Base-by-base conservation (phyloP, 35 echinoderm and acorn worm genomes). In the Lytechinus pictus region DNA sequence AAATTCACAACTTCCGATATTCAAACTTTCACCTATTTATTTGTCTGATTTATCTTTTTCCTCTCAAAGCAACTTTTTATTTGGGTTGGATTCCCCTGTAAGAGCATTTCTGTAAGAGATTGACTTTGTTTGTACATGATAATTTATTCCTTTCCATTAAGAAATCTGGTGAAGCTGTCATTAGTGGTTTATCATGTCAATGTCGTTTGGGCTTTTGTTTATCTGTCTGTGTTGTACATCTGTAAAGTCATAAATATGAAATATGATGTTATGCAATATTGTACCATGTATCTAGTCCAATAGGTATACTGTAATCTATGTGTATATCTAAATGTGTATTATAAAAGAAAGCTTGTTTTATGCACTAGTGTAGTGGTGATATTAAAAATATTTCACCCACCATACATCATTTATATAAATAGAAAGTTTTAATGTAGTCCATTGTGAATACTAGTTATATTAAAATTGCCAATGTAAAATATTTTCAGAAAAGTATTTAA, bases 181-280 rank as follows among this genome's bases (percentile, higher is more conserved):
- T 79, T 79, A 6, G 8, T n/a, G 21, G 7, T 7, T 24, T 79
- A 79, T 79, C 21, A n/a, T n/a, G 4, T 79, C 66, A 79, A 19
- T n/a, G 19, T 79, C 7, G 19, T 79, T 79, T 79, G 19, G 16
- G 66, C 19, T 79, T 79, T 79, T 79, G 66, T 79, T 79, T 12
- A 21, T 14, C 16, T 79, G 66, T 79, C 19, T 79, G 66, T 79
- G 66, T 4, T 79, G 19, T 79, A 79, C 66, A 79, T 79, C n/a
- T 24, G 7, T 79, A 16, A 16, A 24, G 66, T 79, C 66, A 79
- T 2, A 79, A 79, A 24, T 79, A 79, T 79, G 14, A 79, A 79
- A 79, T 79, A 79, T 79, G n/a, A 24, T 16, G 66, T 79, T 79
- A 79, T 79, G 66, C 66, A 79, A 79, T 79, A 79, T 79, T 79